phyloP scores from a whole-genome alignment of 2,888 invertebrate species.

The Abscondita cerata region DNA sequence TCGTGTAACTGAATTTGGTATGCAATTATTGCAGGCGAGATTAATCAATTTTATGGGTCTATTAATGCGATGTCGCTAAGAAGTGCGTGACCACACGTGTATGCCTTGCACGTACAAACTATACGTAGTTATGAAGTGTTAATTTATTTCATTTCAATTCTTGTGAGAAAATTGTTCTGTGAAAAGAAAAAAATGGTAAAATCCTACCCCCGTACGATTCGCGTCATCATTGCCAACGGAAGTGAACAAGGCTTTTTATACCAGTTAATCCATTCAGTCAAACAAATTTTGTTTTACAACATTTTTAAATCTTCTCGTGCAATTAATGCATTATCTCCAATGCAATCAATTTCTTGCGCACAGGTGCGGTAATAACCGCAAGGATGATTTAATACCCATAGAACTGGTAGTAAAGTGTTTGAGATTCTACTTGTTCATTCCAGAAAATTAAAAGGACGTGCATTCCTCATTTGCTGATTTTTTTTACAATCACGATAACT shows the following conservation, averaged over 20 bases:
- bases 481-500: no score
- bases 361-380: neutral
- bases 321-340: conserved; percentile 13
- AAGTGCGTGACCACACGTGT: conserved; percentile 47
- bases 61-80: conserved; percentile 50
- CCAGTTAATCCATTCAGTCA: conserved; percentile 46
- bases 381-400: conserved; percentile 16
- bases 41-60: conserved; percentile 55
- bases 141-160: conserved; percentile 35
- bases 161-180: conserved; percentile 34
- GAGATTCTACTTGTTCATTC: conserved; percentile 13
- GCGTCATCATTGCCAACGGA: conserved; percentile 46
- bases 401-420: conserved; percentile 18
- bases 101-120: conserved; percentile 41
- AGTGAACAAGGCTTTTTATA: conserved; percentile 56
- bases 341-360: conserved; percentile 8
- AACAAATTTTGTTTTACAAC: conserved; percentile 34
- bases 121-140: conserved; percentile 42
- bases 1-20: conserved; percentile 47
- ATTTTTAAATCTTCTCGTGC: neutral
- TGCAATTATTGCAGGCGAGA: conserved; percentile 44
- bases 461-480: no score
- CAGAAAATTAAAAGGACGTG: conserved; percentile 8
- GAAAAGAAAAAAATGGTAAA: neutral
- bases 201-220: neutral